These are phyloP conservation scores for Danaus chrysippus DNA, from an alignment of 2,888 invertebrate species.

Conservation along the genomic window DNA sequence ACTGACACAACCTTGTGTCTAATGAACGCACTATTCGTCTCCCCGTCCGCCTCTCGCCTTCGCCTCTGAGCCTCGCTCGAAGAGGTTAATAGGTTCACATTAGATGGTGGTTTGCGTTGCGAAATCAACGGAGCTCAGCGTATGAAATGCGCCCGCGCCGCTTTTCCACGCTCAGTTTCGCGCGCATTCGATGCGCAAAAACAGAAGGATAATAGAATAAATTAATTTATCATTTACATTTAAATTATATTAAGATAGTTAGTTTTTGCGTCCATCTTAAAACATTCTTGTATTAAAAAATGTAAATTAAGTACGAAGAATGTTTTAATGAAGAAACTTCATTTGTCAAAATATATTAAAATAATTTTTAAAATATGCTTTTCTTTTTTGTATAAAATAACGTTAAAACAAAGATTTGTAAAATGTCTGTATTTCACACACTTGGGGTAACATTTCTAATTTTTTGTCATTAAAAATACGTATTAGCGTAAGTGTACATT, in stretches of 20 bases:
- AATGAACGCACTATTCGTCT: conserved; percentile 71
- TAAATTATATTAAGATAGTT: conserved; percentile 1
- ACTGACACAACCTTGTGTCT: conserved; percentile 71
- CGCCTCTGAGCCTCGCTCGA: conserved; percentile 70
- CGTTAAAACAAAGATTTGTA: too few relatives aligned
- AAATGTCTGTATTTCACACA: too few relatives aligned
- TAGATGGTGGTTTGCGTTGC: conserved; percentile 78
- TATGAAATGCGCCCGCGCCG: conserved; percentile 59
- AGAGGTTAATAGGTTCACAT: conserved; percentile 80
- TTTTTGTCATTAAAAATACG: neutral
- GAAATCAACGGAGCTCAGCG: conserved; percentile 65
- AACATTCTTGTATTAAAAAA: too few relatives aligned
- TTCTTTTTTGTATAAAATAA: too few relatives aligned
- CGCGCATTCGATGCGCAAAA: conserved; percentile 53
- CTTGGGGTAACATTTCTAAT: neutral
- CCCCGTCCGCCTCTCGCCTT: conserved; percentile 76
- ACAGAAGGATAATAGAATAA: conserved; percentile 1
- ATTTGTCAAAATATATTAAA: too few relatives aligned
- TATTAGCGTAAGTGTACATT: neutral
- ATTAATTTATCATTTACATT: neutral
- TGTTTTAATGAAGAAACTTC: too few relatives aligned
- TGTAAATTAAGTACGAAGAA: too few relatives aligned
- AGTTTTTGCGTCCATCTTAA: neutral
- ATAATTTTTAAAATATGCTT: too few relatives aligned
- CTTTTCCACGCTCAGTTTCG: conserved; percentile 68